Evolutionary conservation across 2,113 vertebrate genomes (phyloP).

Genomic region (Panthera leo): DNA sequence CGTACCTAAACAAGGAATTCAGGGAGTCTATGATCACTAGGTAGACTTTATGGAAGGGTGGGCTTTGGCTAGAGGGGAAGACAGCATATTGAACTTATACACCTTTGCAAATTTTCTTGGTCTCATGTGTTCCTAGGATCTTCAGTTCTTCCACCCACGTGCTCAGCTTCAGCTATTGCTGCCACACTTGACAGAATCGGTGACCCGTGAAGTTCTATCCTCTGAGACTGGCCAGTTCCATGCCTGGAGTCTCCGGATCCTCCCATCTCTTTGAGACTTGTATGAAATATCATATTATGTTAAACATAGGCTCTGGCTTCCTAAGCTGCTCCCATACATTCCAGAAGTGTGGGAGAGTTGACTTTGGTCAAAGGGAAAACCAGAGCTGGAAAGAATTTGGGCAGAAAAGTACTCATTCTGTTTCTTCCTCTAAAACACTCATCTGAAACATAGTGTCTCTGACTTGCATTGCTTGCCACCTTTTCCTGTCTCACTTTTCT

Average conservation of each 20-base stretch:
- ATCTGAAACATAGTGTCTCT: not conserved
- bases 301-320: not conserved
- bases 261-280: not conserved
- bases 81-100: not conserved
- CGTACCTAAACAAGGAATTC: not conserved
- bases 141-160: not conserved
- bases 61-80: not conserved
- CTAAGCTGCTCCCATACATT: not conserved
- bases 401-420: not conserved
- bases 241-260: not conserved
- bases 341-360: not conserved
- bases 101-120: not conserved
- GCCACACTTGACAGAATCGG: not conserved
- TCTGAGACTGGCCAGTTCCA: not conserved
- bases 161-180: not conserved
- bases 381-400: not conserved
- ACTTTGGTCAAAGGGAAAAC: not conserved
- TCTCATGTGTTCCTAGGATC: not conserved
- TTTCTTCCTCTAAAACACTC: not conserved
- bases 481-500: not conserved
- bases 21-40: not conserved
- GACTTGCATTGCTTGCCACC: not conserved
- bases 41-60: not conserved
- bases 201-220: not conserved
- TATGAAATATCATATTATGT: not conserved